phyloP scores from a whole-genome alignment of 1,140 invertebrate genomes.

The Phthorimaea operculella region DNA sequence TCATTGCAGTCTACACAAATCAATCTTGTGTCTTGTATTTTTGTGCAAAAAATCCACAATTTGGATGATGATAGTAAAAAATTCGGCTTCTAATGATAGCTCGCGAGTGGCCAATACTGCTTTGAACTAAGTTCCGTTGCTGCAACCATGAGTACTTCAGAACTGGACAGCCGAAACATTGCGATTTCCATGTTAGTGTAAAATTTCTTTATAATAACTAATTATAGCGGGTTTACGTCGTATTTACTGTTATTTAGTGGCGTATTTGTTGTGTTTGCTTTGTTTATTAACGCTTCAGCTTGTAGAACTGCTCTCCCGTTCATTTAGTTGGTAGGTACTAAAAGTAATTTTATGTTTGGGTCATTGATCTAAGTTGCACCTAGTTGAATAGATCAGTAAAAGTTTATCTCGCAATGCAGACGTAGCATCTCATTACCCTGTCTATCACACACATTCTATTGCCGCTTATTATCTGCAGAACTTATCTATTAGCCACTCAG shows the following conservation, averaged over 20 bases:
- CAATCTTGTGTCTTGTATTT: slow-evolving; percentile 35
- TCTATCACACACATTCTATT: not conserved
- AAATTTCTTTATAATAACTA: slow-evolving; percentile 20
- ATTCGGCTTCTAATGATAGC: slow-evolving; percentile 33
- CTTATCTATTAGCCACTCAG: too few relatives aligned
- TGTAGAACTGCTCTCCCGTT: not conserved
- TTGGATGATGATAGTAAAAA: slow-evolving; percentile 62
- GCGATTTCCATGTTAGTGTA: slow-evolving; percentile 58
- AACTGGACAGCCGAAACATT: slow-evolving; percentile 56
- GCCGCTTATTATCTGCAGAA: too few relatives aligned
- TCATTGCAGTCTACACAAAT: slow-evolving; percentile 10
- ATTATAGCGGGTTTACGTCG: slow-evolving; percentile 26
- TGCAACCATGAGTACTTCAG: slow-evolving; percentile 51
- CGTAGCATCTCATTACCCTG: not conserved
- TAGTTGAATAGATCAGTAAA: not conserved
- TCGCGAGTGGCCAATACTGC: slow-evolving; percentile 29
- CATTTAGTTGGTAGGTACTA: not conserved
- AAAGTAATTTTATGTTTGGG: slow-evolving; percentile 9
- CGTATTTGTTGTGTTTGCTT: slow-evolving; percentile 27
- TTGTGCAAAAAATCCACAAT: slow-evolving; percentile 46
- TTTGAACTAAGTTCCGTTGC: slow-evolving; percentile 33
- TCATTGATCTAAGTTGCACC: slow-evolving; percentile 26
- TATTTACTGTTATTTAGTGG: slow-evolving; percentile 15
- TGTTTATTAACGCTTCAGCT: slow-evolving; percentile 12
- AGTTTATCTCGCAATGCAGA: not conserved